Base-by-base conservation (phyloP, 2,113 vertebrate genomes). In the Malaclemys terrapin region DNA sequence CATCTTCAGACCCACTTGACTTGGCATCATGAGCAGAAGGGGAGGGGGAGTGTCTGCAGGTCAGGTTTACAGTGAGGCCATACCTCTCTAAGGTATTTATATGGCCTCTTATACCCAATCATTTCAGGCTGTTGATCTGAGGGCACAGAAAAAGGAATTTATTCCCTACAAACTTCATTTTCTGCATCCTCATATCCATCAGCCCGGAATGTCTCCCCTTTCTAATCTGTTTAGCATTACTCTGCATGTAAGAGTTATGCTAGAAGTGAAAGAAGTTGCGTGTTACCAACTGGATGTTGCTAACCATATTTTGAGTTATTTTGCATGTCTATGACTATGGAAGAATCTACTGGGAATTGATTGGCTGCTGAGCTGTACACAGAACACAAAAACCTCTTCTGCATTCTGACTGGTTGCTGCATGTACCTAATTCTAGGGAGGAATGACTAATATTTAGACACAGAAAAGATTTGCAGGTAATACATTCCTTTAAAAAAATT, bases 301-400 rank as follows among this genome's bases (percentile, higher is more conserved):
- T 96, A 97, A 97, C 91, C 85, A 98, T 97, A 97, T 97, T 97
- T 98, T 97, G 97, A 97, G 98, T 98, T 98, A 98, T 97, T 98
- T 97, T 98, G 95, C 98, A 98, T 98, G 98, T 97, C 96, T 97
- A 45, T 85, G 92, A 96, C 87, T 95, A 87, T 97, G 94, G 88
- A 93, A 96, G 96, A 96, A 85, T 96, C 90, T 96, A 95, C 89
- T 93, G 96, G 94, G 93, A 97, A 89, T 90, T 97, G 96, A 92
- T 96, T 97, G 96, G 94, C 96, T 96, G 96, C 97, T 97, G 97
- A 93, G 95, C 96, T 98, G 97, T 95, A 97, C 97, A 89, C 94
- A 91, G 95, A 96, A 95, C 98, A 93, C 98, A 98, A 97, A 97
- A 94, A 85, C 93, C 90, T 95, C 94, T 93, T 93, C 95, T 95